Conservation (phyloP, 2,888 invertebrate genomes). For the Lepeophtheirus nordmannii region DNA sequence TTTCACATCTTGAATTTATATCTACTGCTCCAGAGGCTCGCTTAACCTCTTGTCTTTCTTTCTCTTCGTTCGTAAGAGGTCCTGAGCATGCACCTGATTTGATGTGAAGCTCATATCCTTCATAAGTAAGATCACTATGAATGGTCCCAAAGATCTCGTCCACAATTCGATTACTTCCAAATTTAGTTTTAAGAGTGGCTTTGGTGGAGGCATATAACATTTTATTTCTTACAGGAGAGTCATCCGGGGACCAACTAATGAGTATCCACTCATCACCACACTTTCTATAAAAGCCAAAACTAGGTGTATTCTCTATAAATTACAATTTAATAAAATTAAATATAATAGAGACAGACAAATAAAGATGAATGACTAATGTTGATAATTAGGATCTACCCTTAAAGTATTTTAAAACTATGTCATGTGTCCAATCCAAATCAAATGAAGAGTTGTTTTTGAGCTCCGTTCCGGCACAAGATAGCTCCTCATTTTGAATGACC, state of each 20-base stretch:
- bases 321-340: no score
- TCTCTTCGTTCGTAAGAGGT: slow-evolving; percentile 58
- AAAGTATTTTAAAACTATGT: no score
- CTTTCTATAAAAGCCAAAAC: no score
- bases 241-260: slow-evolving; percentile 86
- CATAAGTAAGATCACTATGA: slow-evolving; percentile 60
- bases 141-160: slow-evolving; percentile 70
- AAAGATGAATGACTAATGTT: no score
- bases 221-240: slow-evolving; percentile 59
- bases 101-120: slow-evolving; percentile 64
- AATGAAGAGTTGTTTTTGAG: no score
- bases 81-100: slow-evolving; percentile 63
- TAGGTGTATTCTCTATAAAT: no score
- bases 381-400: no score
- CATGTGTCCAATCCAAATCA: no score
- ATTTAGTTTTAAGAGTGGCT: slow-evolving; percentile 88
- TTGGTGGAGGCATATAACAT: slow-evolving; percentile 97
- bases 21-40: slow-evolving; percentile 59
- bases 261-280: slow-evolving; percentile 62
- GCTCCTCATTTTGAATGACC: no score
- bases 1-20: slow-evolving; percentile 69
- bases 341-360: no score
- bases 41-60: slow-evolving; percentile 41
- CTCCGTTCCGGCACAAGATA: no score
- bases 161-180: slow-evolving; percentile 80